These are phyloP conservation scores for Horisme vitalbata DNA, from an alignment of 2,888 invertebrate genomes.

Conservation along the genomic window DNA sequence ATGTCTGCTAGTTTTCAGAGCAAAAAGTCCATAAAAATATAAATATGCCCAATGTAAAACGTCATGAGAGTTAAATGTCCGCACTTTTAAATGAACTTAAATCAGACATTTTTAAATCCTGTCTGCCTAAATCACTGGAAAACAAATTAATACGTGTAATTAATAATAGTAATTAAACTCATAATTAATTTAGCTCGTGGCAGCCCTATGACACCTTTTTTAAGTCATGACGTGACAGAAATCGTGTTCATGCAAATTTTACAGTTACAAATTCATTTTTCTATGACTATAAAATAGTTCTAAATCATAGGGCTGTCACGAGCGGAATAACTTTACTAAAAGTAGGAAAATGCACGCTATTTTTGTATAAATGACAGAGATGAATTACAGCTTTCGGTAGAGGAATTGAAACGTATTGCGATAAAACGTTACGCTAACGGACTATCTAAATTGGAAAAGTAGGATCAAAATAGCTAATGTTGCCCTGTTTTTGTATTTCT, in stretches of 20 bases:
- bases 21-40: too few relatives aligned
- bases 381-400: constrained; percentile 7
- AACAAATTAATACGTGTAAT: too few relatives aligned
- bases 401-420: constrained; percentile 2
- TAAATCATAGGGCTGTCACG: constrained; percentile 34
- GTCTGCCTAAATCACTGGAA: too few relatives aligned
- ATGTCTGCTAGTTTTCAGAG: too few relatives aligned
- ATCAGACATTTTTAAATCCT: too few relatives aligned
- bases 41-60: too few relatives aligned
- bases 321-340: constrained; percentile 21
- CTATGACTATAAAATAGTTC: constrained; percentile 40
- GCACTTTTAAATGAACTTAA: too few relatives aligned
- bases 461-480: too few relatives aligned
- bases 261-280: constrained; percentile 38
- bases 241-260: constrained; percentile 37
- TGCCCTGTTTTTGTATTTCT: too few relatives aligned
- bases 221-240: constrained; percentile 34
- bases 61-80: too few relatives aligned
- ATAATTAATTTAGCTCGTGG: constrained; percentile 1
- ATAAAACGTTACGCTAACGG: too few relatives aligned
- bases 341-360: constrained; percentile 18
- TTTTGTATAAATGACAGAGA: constrained; percentile 20
- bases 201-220: constrained; percentile 32
- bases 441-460: too few relatives aligned
- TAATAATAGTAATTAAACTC: background rate